phyloP scores from a whole-genome alignment of 2,113 vertebrate species.

The Cyprinodon variegatus region DNA sequence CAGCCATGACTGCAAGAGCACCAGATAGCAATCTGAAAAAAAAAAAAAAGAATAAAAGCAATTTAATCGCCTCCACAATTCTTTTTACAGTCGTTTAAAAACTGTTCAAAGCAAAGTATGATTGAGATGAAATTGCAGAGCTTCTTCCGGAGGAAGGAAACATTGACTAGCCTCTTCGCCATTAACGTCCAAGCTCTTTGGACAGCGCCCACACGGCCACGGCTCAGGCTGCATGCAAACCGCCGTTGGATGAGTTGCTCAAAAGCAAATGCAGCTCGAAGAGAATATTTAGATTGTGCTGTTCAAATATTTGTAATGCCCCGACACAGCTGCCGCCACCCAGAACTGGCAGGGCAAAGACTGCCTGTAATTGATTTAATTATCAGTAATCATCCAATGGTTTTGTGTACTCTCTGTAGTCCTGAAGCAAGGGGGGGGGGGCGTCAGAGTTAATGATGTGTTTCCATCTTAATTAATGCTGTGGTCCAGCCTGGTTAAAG shows the following conservation, averaged over 20 bases:
- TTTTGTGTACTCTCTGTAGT: conserved; percentile 78
- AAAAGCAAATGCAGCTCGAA: conserved; percentile 41
- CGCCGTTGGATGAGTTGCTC: conserved; percentile 31
- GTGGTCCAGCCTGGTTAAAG: conserved; percentile 73
- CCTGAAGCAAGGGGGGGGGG: conserved; percentile 70
- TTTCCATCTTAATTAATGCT: conserved; percentile 83
- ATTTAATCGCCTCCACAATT: conserved; percentile 57
- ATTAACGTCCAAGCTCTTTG: conserved; percentile 81
- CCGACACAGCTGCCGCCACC: conserved; percentile 80
- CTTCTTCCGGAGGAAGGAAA: conserved; percentile 85
- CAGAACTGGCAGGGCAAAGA: conserved; percentile 78
- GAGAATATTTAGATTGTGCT: conserved; percentile 83
- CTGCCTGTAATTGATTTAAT: conserved; percentile 95
- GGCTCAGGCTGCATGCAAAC: conserved; percentile 12
- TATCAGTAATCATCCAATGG: conserved; percentile 94
- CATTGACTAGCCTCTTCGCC: conserved; percentile 75
- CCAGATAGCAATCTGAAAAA: conserved; percentile 67
- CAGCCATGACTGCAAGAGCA: conserved; percentile 76
- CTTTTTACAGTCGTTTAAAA: conserved; percentile 78
- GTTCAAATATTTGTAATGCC: conserved; percentile 88
- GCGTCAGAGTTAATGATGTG: conserved; percentile 80
- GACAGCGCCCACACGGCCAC: conserved; percentile 70
- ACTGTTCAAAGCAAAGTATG: conserved; percentile 81
- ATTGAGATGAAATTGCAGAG: conserved; percentile 86
- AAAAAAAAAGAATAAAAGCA: conserved; percentile 64